Evolutionary conservation across 2,113 vertebrate species (phyloP).

Genomic region (Diadophis punctatus): DNA sequence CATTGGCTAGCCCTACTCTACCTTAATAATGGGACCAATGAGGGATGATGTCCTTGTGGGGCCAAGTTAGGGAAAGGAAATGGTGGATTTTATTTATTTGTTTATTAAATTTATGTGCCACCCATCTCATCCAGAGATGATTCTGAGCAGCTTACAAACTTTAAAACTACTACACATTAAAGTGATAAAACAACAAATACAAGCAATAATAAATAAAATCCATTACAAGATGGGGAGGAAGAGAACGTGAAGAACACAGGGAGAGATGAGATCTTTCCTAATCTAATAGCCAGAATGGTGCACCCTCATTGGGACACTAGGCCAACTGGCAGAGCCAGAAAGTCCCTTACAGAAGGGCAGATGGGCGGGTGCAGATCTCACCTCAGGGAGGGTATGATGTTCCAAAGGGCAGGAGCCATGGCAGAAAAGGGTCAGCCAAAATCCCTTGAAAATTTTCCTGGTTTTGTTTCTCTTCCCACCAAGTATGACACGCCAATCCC

Average conservation of each 20-base stretch:
- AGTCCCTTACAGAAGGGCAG: background rate
- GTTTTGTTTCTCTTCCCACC: background rate
- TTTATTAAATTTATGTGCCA: background rate
- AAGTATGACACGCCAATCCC: background rate
- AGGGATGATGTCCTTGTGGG: background rate
- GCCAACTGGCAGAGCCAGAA: background rate
- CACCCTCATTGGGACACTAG: background rate
- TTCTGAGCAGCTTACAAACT: background rate
- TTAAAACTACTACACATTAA: background rate
- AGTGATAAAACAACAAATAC: background rate
- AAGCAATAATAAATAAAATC: background rate
- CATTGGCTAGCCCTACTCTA: background rate
- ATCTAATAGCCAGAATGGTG: background rate
- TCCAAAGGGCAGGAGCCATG: background rate
- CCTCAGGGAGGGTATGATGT: background rate
- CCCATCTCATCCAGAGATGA: background rate
- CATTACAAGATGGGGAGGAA: background rate
- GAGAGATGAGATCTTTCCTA: background rate
- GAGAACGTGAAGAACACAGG: background rate
- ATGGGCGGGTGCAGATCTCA: background rate
- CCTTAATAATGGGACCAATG: background rate
- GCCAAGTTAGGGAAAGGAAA: background rate
- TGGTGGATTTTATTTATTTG: background rate
- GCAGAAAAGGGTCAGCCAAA: background rate
- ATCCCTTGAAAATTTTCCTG: background rate